phyloP scores from a whole-genome alignment of 2,113 vertebrate species.

The Pelodiscus sinensis region DNA sequence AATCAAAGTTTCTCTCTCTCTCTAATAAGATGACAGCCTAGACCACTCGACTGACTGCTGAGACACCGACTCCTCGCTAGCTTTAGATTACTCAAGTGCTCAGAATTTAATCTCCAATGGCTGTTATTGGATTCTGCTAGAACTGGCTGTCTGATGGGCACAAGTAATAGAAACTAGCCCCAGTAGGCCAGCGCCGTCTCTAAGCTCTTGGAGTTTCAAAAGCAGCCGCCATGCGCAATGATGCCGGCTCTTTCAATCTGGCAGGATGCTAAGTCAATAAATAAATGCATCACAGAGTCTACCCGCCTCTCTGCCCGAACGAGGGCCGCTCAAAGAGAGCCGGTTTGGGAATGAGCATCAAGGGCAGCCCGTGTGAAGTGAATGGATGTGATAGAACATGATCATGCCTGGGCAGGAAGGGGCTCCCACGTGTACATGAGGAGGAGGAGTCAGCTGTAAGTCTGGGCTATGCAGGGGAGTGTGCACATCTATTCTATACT shows the following conservation, averaged over 20 bases:
- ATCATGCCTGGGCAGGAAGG: not conserved
- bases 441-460: not conserved
- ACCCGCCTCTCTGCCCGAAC: not conserved
- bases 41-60: slow-evolving; percentile 68
- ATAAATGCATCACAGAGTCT: not conserved
- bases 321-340: not conserved
- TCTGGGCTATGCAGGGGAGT: not conserved
- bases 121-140: slow-evolving; percentile 43
- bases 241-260: not conserved
- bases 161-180: not conserved
- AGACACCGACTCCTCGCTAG: slow-evolving; percentile 61
- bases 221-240: accelerated
- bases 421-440: not conserved
- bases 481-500: too few species aligned
- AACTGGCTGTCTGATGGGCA: slow-evolving; percentile 10
- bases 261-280: not conserved
- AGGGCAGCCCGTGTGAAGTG: not conserved
- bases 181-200: not conserved
- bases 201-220: not conserved
- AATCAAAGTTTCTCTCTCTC: slow-evolving; percentile 73
- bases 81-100: slow-evolving; percentile 71
- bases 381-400: not conserved
- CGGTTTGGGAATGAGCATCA: not conserved
- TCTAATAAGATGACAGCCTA: slow-evolving; percentile 71
- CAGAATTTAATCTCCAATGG: slow-evolving; percentile 70